Conservation (phyloP, 2,113 vertebrate species). For the Laticauda colubrina region DNA sequence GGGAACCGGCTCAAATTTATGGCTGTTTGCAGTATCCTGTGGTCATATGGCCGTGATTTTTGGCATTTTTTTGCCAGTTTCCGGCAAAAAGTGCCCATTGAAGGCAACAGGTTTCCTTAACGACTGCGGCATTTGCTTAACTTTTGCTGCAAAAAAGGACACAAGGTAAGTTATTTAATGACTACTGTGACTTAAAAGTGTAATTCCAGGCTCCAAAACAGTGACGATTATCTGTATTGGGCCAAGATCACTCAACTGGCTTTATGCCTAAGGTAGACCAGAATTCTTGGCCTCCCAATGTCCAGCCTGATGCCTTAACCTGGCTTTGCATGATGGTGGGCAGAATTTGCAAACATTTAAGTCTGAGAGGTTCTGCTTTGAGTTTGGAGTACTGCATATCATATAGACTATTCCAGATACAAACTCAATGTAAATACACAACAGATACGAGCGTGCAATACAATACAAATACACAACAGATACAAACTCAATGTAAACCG, state of each 20-base stretch:
- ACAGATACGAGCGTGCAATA: no score
- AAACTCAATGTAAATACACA: no score
- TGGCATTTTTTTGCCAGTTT: no score
- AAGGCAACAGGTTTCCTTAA: not conserved
- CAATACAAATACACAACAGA: no score
- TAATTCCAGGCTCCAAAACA: not conserved
- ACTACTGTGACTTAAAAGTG: not conserved
- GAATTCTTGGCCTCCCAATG: not conserved
- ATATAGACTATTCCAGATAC: not conserved
- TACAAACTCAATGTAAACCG: no score
- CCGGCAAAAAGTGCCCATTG: not conserved
- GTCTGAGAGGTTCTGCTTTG: not conserved
- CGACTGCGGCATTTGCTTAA: not conserved
- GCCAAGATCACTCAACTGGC: not conserved
- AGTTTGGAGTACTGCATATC: not conserved
- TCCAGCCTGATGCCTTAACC: not conserved
- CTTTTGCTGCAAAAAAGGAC: not conserved
- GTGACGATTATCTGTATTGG: not conserved
- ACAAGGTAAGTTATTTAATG: not conserved
- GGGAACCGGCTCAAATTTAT: not conserved
- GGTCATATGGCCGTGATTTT: no score
- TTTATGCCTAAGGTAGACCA: not conserved
- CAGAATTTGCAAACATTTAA: not conserved
- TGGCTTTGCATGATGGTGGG: not conserved
- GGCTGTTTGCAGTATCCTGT: not conserved